Base-by-base conservation (phyloP, 2,888 invertebrate genomes). In the Stratiomys singularior region DNA sequence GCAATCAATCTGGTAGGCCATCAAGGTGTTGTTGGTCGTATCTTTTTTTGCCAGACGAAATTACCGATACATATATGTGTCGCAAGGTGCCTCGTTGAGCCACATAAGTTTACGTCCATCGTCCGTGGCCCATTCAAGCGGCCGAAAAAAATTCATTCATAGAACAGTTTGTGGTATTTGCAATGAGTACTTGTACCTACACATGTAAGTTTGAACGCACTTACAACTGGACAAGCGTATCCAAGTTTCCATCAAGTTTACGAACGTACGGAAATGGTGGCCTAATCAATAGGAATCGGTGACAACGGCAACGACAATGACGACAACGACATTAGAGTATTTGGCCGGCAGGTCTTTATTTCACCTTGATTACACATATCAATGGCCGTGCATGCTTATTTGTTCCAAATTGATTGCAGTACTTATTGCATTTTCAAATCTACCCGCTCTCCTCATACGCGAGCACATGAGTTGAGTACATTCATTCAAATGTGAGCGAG, bases 281-380 rank as follows among this genome's bases (percentile, higher is more conserved):
- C 69, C 69, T 69, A 69, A 69, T 69, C 69, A 69, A 69, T 69
- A 69, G 52, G 18, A 37, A 37, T 37, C 37, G 9, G 37, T 37
- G 37, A 37, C 37, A 9, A 37, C 9, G 9, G 37, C 37, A 5
- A 37, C 3, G 37, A 37, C 37, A 37, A 37, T 37, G 37, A 37
- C n/a, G 52, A 13, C 15, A 15, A 52, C 52, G 69, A 69, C 69
- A 69, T 69, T 69, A 69, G 69, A 15, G 46, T 46, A 69, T 47
- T 47, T 47, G 11, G 46, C 69, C 69, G 46, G 9, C 69, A 25
- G 69, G 46, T 25, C 25, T 69, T 47, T 67, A 44, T 69, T 69
- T 69, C 46, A 69, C 11, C 46, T 46, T 69, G 69, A 69, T 69
- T 69, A 69, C 47, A 69, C 69, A 69, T 69, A 69, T 69, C 69